Conservation (phyloP, 2,113 vertebrate species). For the Pantherophis guttatus region DNA sequence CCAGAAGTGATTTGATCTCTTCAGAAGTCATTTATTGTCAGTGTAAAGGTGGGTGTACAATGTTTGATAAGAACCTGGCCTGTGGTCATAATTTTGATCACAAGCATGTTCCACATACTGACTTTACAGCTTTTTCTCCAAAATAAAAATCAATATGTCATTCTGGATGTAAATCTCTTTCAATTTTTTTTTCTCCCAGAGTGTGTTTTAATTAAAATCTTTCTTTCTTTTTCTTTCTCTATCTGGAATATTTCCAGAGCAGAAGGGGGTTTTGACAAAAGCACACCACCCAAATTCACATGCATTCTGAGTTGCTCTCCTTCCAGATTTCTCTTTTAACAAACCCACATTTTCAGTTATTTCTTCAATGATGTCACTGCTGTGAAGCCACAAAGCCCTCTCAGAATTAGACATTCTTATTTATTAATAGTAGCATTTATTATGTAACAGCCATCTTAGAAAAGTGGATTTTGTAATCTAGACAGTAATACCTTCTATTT, state of each 20-base stretch:
- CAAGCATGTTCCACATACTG: not conserved
- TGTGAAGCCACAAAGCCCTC: not conserved
- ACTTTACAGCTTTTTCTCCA: not conserved
- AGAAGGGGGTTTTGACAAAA: not conserved
- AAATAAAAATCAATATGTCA: not conserved
- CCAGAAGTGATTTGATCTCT: not conserved
- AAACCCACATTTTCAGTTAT: not conserved
- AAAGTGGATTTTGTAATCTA: not conserved
- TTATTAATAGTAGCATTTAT: not conserved
- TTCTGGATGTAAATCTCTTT: not conserved
- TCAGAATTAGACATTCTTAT: not conserved
- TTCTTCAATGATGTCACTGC: not conserved
- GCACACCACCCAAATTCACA: not conserved
- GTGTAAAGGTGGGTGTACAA: not conserved
- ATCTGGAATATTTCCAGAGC: not conserved
- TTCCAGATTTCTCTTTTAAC: not conserved
- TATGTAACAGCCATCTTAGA: not conserved
- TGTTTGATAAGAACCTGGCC: not conserved
- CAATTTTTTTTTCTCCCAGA: not conserved
- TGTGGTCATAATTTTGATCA: not conserved
- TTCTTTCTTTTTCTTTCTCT: not conserved
- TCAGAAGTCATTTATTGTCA: not conserved
- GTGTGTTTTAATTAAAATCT: not conserved
- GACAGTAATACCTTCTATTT: not conserved
- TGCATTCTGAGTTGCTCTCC: not conserved